A percentile compares a stretch with the other conserved stretches of the same genome.
Evolutionary conservation across 1,140 invertebrate genomes (phyloP).

Genomic region (Leucophenga varia): DNA sequence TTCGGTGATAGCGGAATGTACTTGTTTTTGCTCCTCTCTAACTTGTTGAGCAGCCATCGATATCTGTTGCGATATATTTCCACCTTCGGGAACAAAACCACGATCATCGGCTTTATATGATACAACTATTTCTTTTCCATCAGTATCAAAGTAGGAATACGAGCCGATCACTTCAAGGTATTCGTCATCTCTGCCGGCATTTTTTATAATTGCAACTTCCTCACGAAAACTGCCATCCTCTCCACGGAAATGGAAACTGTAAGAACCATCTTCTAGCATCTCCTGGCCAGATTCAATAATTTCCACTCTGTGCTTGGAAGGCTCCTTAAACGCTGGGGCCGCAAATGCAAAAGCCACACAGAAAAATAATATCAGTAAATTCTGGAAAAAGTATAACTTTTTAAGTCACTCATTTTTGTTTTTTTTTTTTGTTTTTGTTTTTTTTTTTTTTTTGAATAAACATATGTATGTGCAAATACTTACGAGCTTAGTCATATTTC

Average conservation of each 20-base stretch:
- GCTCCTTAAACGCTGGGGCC: conserved; percentile 21
- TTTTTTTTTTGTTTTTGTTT: no score
- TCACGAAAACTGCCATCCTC: conserved; percentile 43
- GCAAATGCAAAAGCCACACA: conserved; percentile 16
- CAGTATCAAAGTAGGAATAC: conserved; percentile 44
- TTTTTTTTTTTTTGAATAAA: no score
- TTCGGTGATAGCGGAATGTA: background rate
- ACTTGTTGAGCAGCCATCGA: conserved; percentile 38
- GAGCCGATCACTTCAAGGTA: conserved; percentile 41
- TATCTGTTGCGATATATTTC: conserved; percentile 35
- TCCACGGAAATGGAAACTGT: conserved; percentile 40
- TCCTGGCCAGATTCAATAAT: conserved; percentile 39
- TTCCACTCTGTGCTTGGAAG: conserved; percentile 31
- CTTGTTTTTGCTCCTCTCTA: conserved; percentile 21
- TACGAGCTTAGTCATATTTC: conserved; percentile 39
- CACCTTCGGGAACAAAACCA: conserved; percentile 48
- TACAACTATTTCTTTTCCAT: conserved; percentile 42
- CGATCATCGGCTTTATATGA: conserved; percentile 45
- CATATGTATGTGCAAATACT: conserved; percentile 26
- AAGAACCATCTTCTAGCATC: conserved; percentile 43
- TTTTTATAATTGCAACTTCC: conserved; percentile 36
- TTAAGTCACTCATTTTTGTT: no score
- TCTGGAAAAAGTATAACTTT: no score
- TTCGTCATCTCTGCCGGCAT: conserved; percentile 35
- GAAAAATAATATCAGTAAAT: no score